A percentile compares a stretch with the other conserved stretches of the same genome.
These are phyloP conservation scores for Poeciliopsis gracilis DNA, from an alignment of 2,797 vertebrate genomes.

Conservation along the genomic window DNA sequence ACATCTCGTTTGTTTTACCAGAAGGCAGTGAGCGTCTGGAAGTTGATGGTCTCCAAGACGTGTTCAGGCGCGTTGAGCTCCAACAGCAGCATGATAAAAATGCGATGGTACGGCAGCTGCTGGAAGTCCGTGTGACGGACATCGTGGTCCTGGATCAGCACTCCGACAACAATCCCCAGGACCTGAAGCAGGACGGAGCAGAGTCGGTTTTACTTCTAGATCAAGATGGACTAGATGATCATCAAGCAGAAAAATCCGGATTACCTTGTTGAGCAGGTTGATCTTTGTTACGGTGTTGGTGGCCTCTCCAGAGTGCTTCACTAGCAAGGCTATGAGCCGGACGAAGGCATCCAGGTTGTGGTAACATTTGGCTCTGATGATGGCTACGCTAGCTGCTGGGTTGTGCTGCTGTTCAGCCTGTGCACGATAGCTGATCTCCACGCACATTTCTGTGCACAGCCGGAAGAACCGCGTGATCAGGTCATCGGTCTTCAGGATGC, in stretches of 20 bases:
- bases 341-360: conserved; percentile 99
- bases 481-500: conserved; percentile 98
- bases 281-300: conserved; percentile 99
- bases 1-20: conserved; percentile 80
- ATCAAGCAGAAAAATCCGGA: neutral
- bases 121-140: conserved; percentile 98
- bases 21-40: conserved; percentile 99
- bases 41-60: conserved; percentile 98
- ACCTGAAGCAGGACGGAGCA: conserved; percentile 78
- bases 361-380: conserved; percentile 98
- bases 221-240: neutral
- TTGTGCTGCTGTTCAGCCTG: conserved; percentile 99
- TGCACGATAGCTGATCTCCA: conserved; percentile 98
- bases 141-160: conserved; percentile 97
- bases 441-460: conserved; percentile 98
- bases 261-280: conserved; percentile 98
- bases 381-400: conserved; percentile 96
- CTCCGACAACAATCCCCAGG: conserved; percentile 97
- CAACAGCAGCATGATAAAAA: conserved; percentile 98
- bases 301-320: conserved; percentile 98
- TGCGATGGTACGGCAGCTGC: conserved; percentile 96
- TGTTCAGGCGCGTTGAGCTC: conserved; percentile 99
- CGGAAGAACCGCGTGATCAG: conserved; percentile 99
- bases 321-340: conserved; percentile 94
- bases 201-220: neutral